Conservation (phyloP, 2,113 vertebrate genomes). For the Leiothrix lutea region DNA sequence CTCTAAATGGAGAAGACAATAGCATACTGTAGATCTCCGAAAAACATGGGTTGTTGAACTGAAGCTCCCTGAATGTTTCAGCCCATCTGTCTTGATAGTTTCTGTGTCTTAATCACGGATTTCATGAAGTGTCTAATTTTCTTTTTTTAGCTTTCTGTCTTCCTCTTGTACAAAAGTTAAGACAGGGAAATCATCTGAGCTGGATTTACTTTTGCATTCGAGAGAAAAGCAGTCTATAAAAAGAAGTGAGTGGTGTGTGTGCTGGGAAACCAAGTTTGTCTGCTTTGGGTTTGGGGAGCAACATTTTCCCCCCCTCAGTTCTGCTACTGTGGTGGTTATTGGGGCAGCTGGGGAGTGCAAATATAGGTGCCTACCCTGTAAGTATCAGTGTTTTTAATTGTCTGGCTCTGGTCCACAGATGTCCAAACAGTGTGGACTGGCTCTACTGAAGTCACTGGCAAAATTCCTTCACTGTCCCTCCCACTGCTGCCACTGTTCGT, state of each 20-base stretch:
- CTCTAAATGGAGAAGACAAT: background rate
- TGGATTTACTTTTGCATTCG: constrained; percentile 31
- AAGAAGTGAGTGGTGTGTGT: constrained; percentile 25
- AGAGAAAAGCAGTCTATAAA: constrained; percentile 32
- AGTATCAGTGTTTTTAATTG: background rate
- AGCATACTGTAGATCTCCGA: background rate
- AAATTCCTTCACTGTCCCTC: background rate
- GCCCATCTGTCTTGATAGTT: constrained; percentile 70
- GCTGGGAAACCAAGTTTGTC: background rate
- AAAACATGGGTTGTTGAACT: constrained; percentile 4
- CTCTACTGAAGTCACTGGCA: background rate
- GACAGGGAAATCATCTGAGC: constrained; percentile 51
- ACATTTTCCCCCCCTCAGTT: background rate
- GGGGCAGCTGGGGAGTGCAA: background rate
- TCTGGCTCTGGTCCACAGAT: background rate
- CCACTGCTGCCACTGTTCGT: background rate
- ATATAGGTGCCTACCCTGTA: rapidly evolving
- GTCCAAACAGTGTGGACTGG: background rate
- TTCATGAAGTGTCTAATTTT: constrained; percentile 65
- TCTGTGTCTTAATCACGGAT: constrained; percentile 68
- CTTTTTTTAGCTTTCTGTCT: constrained; percentile 65
- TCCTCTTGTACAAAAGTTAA: constrained; percentile 64
- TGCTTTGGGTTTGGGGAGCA: background rate
- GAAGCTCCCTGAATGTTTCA: constrained; percentile 37
- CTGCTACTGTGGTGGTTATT: background rate